Percentiles rank a stretch among this genome's conserved stretches.
Conservation (phyloP, 2,797 vertebrate genomes). For the Danio choprae region DNA sequence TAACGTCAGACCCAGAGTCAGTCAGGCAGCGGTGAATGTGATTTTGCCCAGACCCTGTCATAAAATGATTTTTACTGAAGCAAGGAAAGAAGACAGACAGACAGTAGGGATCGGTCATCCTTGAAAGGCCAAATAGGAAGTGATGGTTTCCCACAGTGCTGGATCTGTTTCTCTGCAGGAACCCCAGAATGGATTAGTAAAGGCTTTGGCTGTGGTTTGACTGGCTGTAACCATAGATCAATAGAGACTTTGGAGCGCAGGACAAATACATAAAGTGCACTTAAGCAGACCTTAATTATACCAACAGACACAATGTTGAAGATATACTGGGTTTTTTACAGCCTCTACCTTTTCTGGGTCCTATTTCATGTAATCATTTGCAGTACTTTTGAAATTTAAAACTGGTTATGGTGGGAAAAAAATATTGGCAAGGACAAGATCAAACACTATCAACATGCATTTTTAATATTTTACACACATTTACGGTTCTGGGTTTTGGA, state of each 20-base stretch:
- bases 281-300: slow-evolving; percentile 33
- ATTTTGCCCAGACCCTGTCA: background rate
- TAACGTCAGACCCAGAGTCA: background rate
- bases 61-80: slow-evolving; percentile 46
- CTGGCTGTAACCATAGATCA: slow-evolving; percentile 52
- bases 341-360: slow-evolving; percentile 4
- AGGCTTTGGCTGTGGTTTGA: slow-evolving; percentile 51
- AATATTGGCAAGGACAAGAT: background rate
- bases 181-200: slow-evolving; percentile 56
- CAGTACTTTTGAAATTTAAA: slow-evolving; percentile 11
- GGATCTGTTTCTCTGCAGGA: slow-evolving; percentile 55
- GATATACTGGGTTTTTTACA: slow-evolving; percentile 3
- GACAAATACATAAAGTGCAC: slow-evolving; percentile 42
- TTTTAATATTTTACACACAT: background rate
- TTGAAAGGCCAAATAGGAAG: slow-evolving; percentile 49
- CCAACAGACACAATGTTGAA: slow-evolving; percentile 19
- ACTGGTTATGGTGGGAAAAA: slow-evolving; percentile 1
- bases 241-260: slow-evolving; percentile 33
- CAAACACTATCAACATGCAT: slow-evolving; percentile 4
- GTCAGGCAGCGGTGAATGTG: slow-evolving; percentile 4
- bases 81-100: slow-evolving; percentile 37
- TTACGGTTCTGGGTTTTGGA: slow-evolving; percentile 12
- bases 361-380: slow-evolving; percentile 17
- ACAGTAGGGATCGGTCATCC: slow-evolving; percentile 47
- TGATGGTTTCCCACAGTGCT: slow-evolving; percentile 45